These are phyloP conservation scores for Melospiza georgiana DNA, from an alignment of 2,113 vertebrate species.

Conservation along the genomic window DNA sequence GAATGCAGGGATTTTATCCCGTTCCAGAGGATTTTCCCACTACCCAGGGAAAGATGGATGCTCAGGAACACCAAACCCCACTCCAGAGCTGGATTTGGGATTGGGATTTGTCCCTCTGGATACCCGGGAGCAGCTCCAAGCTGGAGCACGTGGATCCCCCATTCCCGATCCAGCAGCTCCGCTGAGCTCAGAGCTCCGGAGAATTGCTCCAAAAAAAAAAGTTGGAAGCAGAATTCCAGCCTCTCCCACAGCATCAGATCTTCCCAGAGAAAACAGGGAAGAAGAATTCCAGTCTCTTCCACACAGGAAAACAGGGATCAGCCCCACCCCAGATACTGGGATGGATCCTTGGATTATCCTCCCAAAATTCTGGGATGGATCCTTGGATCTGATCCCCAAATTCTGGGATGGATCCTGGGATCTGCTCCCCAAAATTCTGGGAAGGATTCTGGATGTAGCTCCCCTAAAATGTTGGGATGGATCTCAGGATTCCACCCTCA, in stretches of 20 bases:
- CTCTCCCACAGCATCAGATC: not conserved
- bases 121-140: not conserved
- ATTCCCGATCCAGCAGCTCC: not conserved
- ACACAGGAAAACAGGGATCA: not conserved
- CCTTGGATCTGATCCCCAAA: not conserved
- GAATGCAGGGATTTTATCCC: accelerated
- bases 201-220: not conserved
- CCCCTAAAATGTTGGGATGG: not conserved
- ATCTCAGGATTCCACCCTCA: not conserved
- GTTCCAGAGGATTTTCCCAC: not conserved
- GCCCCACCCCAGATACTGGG: too few species aligned
- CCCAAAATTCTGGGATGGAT: accelerated
- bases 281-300: not conserved
- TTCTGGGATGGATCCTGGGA: not conserved
- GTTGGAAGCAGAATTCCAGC: not conserved
- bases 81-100: not conserved
- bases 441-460: not conserved
- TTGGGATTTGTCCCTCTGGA: not conserved
- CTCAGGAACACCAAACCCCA: accelerated
- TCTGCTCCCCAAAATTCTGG: not conserved
- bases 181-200: conserved; percentile 29
- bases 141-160: not conserved
- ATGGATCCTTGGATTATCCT: not conserved
- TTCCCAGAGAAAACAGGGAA: not conserved
- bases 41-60: not conserved